Base-by-base conservation (phyloP, 2,797 vertebrate genomes). In the Acanthornis magna region DNA sequence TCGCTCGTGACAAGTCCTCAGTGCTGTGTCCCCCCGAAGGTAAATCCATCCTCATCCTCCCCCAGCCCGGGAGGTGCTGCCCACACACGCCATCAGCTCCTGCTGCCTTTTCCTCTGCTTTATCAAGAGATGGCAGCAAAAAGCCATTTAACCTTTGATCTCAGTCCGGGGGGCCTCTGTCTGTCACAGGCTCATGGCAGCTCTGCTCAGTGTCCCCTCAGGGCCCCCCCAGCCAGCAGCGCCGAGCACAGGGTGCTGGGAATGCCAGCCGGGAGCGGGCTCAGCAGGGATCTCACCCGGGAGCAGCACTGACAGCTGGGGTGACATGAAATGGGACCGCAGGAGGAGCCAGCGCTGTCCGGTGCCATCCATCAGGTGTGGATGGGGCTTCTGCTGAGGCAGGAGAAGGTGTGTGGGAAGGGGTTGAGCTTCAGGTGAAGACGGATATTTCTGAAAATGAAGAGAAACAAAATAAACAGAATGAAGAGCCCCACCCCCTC, bases 81-180 rank as follows among this genome's bases (percentile, higher is more conserved):
- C 32, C 50, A 45, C 38, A 21, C 5, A 1, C 10, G 11, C 27
- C 6, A 7, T 27, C 88, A 17, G 38, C 48, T 57, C 19, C 70
- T 87, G 62, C 86, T 51, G 74, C 71, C 67, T 95, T 65, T 96
- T 95, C 80, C 92, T 40, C 77, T 18, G 71, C 11, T 63, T 91
- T 87, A 95, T 96, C 96, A 93, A 94, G 93, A 96, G 96, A 67
- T 96, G 96, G 96, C 95, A 96, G 96, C 94, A 96, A 66, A 96
- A 96, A 96, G 90, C 94, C 72, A 11, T 76, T 96, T 96, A 91
- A 96, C 96, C 96, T 96, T 96, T 96, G 95, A 96, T 96, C 96
- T 91, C 80, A 12, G 47, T 23, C 62, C 51, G 54, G 1, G 0
- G n/a, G 62, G 25, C 50, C 27, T 42, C 27, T 18, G 8, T 30